phyloP scores from a whole-genome alignment of 2,113 vertebrate species.

The Charina bottae region DNA sequence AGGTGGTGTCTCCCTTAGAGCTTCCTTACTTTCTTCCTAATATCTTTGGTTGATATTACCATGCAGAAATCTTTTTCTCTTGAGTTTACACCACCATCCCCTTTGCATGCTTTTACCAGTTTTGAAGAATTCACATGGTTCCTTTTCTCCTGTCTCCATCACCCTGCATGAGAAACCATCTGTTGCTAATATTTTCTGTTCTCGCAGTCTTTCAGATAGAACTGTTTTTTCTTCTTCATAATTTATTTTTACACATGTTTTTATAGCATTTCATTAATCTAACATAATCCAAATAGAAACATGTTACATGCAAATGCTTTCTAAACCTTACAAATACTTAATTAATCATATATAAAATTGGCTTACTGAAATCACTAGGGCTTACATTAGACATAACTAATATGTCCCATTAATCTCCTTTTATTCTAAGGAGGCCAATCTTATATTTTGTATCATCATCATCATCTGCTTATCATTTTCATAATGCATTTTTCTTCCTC shows the following conservation, averaged over 20 bases:
- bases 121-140: slow-evolving; percentile 49
- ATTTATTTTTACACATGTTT: slow-evolving; percentile 37
- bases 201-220: slow-evolving; percentile 53
- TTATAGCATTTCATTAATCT: slow-evolving; percentile 47
- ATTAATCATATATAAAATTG: neutral
- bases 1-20: slow-evolving; percentile 90
- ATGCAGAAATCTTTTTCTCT: slow-evolving; percentile 66
- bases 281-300: slow-evolving; percentile 60
- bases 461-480: slow-evolving; percentile 48
- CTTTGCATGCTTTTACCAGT: slow-evolving; percentile 61
- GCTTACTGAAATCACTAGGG: neutral
- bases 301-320: slow-evolving; percentile 43
- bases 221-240: slow-evolving; percentile 11
- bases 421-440: neutral
- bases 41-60: slow-evolving; percentile 69
- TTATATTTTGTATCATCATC: neutral
- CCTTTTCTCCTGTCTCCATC: slow-evolving; percentile 49
- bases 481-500: slow-evolving; percentile 62
- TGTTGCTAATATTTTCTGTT: slow-evolving; percentile 34
- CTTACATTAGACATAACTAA: neutral
- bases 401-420: neutral
- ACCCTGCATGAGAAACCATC: slow-evolving; percentile 72
- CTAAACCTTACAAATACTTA: slow-evolving; percentile 9
- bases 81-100: slow-evolving; percentile 63
- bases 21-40: slow-evolving; percentile 63